Evolutionary conservation across 2,113 vertebrate genomes (phyloP), one percentile per base, ranked within the genome.

Genomic region (Mormyrus lacerda): DNA sequence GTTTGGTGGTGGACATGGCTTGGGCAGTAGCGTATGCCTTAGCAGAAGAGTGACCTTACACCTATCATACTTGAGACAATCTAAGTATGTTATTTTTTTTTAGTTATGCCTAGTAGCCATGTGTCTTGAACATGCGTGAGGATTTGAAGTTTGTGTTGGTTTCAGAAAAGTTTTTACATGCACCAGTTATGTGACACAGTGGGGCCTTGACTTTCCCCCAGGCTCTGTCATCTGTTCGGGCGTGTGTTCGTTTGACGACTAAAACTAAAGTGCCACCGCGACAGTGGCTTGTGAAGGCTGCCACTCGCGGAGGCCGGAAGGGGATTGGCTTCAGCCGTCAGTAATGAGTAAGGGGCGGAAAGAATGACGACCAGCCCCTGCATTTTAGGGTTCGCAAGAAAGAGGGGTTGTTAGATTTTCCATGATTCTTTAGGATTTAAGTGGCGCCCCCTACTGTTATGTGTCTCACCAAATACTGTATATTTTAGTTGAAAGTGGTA

Each of bases 61-160:
- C 48, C 73, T 53, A 53, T n/a, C 48, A 27, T 61, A 89, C 39
- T 85, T 84, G 79, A 89, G 76, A 89, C 88, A 89, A 89, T 89
- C 88, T 39, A 44, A 79, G 27, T 83, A 61, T 61, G 76, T 82
- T 13, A 7, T 51, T 21, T 76, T 88, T 11, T 53, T n/a, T 89
- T 53, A 17, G 76, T 58, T 42, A 19, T 76, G 9, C 21, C 31
- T n/a, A 61, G 85, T 86, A 86, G 27, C 48, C 85, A 17, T 53
- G 85, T 86, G 88, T 65, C 35, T 42, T 88, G 53, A 69, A 45
- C 53, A 65, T 88, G 87, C 5, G 44, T 79, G 88, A 42, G 31
- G 47, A 35, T 50, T 48, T 51, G 15, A 24, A 24, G 45, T 35
- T 88, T 50, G 13, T 42, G 35, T n/a, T 76, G 42, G 21, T 88